Conservation (phyloP, 2,888 invertebrate species). For the Morinoia aosen region DNA sequence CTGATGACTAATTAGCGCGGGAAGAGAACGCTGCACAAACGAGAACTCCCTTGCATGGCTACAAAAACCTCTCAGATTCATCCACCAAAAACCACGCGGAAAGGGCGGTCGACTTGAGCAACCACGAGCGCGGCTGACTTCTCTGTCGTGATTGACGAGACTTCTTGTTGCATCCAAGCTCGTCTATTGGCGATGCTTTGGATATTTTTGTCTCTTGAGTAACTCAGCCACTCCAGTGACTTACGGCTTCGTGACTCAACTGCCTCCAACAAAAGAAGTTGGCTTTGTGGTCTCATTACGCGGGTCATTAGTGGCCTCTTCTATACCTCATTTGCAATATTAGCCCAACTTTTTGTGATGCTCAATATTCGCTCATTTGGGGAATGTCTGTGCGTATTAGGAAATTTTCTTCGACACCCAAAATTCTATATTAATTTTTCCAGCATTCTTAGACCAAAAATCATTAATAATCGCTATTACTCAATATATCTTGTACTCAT, state of each 20-base stretch:
- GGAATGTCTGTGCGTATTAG: background rate
- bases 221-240: background rate
- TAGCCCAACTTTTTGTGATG: background rate
- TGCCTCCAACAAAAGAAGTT: background rate
- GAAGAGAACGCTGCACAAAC: conserved; percentile 22
- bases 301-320: background rate
- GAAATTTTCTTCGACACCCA: too few relatives aligned
- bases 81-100: background rate
- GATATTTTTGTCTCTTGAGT: background rate
- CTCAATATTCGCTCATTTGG: background rate
- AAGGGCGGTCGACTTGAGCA: background rate
- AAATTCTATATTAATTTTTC: background rate
- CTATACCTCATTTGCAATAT: background rate
- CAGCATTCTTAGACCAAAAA: background rate
- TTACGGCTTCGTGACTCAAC: background rate
- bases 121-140: background rate
- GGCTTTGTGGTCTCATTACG: background rate
- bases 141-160: background rate
- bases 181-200: background rate
- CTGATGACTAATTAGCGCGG: background rate
- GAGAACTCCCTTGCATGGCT: background rate
- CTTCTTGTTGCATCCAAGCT: background rate
- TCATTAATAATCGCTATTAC: background rate
- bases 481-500: background rate
- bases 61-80: background rate